Conservation (phyloP, 2,113 vertebrate genomes). For the Mustela lutreola region DNA sequence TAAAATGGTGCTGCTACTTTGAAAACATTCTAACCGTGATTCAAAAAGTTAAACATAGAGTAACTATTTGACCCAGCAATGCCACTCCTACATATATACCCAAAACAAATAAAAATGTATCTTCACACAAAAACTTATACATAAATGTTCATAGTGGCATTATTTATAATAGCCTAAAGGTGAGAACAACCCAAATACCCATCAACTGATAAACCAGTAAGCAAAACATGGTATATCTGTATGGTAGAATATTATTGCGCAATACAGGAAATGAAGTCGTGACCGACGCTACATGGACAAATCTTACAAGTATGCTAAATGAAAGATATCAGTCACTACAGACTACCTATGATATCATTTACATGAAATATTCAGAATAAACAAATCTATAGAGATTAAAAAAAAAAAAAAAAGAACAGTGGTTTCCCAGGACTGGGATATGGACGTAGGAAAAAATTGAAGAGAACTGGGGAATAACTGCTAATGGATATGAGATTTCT, state of each 20-base stretch:
- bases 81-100: background rate
- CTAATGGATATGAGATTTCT: background rate
- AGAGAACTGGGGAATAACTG: background rate
- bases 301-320: background rate
- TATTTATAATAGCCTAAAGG: background rate
- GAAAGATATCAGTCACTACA: background rate
- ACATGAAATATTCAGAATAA: background rate
- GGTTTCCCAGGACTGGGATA: background rate
- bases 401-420: background rate
- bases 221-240: background rate
- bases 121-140: background rate
- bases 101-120: background rate
- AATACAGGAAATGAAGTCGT: background rate
- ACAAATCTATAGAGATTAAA: background rate
- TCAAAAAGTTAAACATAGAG: background rate
- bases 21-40: background rate
- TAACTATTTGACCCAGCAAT: background rate
- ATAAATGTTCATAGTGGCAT: background rate
- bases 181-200: background rate
- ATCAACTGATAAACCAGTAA: background rate
- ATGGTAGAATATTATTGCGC: background rate
- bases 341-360: background rate
- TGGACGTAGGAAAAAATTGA: rapidly evolving
- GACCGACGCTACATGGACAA: background rate
- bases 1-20: background rate